Conservation (phyloP, 2,113 vertebrate genomes). For the Murina feae region DNA sequence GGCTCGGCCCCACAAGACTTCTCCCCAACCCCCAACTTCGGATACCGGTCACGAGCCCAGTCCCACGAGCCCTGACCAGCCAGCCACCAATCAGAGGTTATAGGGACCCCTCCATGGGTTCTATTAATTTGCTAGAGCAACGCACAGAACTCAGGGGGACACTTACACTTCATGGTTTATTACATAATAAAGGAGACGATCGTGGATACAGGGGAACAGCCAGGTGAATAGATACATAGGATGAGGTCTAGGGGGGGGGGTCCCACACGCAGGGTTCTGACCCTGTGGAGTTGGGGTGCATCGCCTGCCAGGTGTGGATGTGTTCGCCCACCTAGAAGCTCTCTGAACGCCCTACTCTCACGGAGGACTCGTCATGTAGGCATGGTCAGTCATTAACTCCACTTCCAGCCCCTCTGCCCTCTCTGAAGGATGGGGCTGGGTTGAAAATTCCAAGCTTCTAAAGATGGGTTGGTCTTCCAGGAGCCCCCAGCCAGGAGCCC, state of each 20-base stretch:
- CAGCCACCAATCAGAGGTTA: no score
- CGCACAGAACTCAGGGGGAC: background rate
- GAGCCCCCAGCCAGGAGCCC: background rate
- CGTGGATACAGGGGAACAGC: background rate
- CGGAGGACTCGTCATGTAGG: background rate
- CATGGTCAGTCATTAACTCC: no score
- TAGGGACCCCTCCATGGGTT: background rate
- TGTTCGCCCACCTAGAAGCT: background rate
- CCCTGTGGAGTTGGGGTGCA: background rate
- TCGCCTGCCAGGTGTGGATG: background rate
- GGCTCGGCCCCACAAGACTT: no score
- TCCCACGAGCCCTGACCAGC: background rate
- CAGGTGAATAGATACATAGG: background rate
- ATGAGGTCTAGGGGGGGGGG: background rate
- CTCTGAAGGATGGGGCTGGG: background rate
- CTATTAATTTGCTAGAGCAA: background rate
- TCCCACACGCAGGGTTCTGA: background rate
- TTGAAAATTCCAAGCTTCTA: background rate
- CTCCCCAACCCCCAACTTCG: background rate
- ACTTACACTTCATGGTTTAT: background rate
- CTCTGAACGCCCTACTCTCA: background rate
- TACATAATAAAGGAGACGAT: background rate
- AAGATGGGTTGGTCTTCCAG: background rate
- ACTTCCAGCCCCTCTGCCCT: background rate
- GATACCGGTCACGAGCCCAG: background rate